Conservation (phyloP, 2,888 invertebrate genomes). For the Leucophenga maculata region DNA sequence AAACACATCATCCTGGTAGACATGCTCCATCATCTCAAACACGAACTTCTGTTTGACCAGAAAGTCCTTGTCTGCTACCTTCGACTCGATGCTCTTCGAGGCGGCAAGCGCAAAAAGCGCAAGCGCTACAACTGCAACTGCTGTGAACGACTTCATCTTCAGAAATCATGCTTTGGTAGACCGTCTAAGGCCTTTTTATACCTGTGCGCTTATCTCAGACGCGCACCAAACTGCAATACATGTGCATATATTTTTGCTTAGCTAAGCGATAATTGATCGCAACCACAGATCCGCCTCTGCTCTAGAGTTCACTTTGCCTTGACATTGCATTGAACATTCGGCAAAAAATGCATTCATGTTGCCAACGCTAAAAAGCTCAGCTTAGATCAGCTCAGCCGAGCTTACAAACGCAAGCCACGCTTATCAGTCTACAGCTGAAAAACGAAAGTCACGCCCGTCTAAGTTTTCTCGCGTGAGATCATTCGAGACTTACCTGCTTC, state of each 20-base stretch:
- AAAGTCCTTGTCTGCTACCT: constrained; percentile 74
- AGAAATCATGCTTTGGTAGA: constrained; percentile 52
- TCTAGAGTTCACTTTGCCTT: neutral
- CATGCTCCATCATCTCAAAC: constrained; percentile 74
- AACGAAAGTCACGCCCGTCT: neutral
- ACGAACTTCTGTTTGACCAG: constrained; percentile 74
- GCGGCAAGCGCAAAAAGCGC: constrained; percentile 55
- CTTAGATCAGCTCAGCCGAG: neutral
- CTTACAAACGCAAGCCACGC: neutral
- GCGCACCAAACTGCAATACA: neutral
- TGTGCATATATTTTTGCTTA: too few species aligned
- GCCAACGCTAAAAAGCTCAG: neutral
- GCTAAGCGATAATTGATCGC: too few species aligned
- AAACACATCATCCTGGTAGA: constrained; percentile 76
- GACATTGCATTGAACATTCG: neutral
- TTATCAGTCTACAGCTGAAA: neutral
- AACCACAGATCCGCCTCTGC: too few species aligned
- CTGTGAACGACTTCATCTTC: constrained; percentile 68
- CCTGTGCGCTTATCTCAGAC: constrained; percentile 24
- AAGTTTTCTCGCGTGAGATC: neutral
- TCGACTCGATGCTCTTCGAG: constrained; percentile 61
- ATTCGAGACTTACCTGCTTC: neutral
- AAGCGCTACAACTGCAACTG: constrained; percentile 59
- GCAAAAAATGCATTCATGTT: neutral
- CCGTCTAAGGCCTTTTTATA: constrained; percentile 49